Evolutionary conservation across 2,797 vertebrate species (phyloP).

Genomic region (Parauchenoglanis punctatus): DNA sequence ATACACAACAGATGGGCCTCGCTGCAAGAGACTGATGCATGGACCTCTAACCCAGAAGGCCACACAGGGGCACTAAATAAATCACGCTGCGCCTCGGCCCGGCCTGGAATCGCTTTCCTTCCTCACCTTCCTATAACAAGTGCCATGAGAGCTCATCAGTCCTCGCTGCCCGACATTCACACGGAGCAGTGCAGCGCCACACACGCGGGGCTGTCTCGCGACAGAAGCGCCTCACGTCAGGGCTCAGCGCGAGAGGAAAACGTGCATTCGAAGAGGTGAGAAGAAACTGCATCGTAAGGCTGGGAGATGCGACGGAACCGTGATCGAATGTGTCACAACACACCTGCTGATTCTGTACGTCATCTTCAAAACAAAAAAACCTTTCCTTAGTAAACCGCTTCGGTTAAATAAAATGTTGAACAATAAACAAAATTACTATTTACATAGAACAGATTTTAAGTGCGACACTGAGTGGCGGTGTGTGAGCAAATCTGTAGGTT

Average conservation of each 20-base stretch:
- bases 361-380: too few species aligned
- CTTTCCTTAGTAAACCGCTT: too few species aligned
- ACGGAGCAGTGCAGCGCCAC: constrained; percentile 4
- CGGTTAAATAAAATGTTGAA: too few species aligned
- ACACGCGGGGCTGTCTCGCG: neutral
- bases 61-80: constrained; percentile 61
- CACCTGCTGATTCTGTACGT: too few species aligned
- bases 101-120: constrained; percentile 50
- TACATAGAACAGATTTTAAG: neutral
- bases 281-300: neutral
- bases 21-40: constrained; percentile 47
- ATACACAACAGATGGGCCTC: constrained; percentile 61
- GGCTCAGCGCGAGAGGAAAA: neutral
- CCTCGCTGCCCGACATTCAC: constrained; percentile 31
- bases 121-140: constrained; percentile 50
- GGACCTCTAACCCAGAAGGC: constrained; percentile 60
- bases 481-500: neutral
- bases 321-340: neutral
- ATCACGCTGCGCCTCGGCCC: constrained; percentile 47
- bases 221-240: neutral
- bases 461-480: neutral
- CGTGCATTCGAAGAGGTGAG: neutral
- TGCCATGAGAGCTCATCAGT: constrained; percentile 46
- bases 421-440: neutral
- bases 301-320: too few species aligned